These are phyloP conservation scores for Paramormyrops hopkinsi DNA, from an alignment of 2,797 vertebrate species.

Conservation along the genomic window DNA sequence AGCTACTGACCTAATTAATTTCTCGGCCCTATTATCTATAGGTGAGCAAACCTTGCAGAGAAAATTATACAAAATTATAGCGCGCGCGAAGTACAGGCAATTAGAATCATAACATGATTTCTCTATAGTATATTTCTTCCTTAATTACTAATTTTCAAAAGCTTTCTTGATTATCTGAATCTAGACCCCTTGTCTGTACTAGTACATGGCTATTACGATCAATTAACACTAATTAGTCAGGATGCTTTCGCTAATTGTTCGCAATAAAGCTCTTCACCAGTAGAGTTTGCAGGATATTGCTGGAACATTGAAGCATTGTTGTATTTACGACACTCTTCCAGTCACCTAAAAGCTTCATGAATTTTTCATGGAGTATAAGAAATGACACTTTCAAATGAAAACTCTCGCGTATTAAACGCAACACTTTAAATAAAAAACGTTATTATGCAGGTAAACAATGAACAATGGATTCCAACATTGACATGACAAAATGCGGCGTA, in stretches of 20 bases:
- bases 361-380: background rate
- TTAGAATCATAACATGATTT: slow-evolving; percentile 57
- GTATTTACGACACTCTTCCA: slow-evolving; percentile 2
- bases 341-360: background rate
- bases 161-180: slow-evolving; percentile 67
- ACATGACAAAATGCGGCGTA: background rate
- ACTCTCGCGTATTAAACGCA: background rate
- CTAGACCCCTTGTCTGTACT: slow-evolving; percentile 54
- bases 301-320: slow-evolving; percentile 42
- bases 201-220: slow-evolving; percentile 56
- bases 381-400: background rate
- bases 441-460: background rate
- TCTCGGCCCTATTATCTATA: slow-evolving; percentile 29
- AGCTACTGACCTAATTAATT: slow-evolving; percentile 16
- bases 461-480: background rate
- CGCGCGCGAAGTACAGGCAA: slow-evolving; percentile 46
- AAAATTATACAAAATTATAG: slow-evolving; percentile 34
- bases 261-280: slow-evolving; percentile 44
- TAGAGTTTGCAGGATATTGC: slow-evolving; percentile 45
- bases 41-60: slow-evolving; percentile 36
- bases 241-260: slow-evolving; percentile 59
- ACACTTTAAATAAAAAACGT: background rate
- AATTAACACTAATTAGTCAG: slow-evolving; percentile 67
- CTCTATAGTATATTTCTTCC: slow-evolving; percentile 49
- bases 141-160: slow-evolving; percentile 60